Evolutionary conservation across 2,888 invertebrate species (phyloP), one percentile per base, ranked within the genome.

Genomic region (Shargacucullia verbasci): DNA sequence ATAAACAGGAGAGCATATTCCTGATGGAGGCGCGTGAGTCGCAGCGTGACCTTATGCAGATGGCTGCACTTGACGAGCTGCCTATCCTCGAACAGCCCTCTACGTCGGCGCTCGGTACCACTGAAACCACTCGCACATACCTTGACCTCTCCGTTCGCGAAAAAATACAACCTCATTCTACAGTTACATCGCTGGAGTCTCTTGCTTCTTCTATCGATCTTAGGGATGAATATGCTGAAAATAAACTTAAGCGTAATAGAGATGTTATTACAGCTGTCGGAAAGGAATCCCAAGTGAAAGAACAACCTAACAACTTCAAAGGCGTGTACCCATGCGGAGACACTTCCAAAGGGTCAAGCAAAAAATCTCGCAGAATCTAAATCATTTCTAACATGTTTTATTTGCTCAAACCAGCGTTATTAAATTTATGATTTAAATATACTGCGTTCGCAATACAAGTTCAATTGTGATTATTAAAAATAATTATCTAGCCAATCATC

Each of bases 21-120:
- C 89, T 97, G 82, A 90, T 97, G 73, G 97, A 97, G 88, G 97
- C 97, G 25, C 95, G 97, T 71, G 97, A 96, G 81, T 96, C 95
- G 59, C 96, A 97, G 80, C 95, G 95, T 63, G 95, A 95, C 14
- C 76, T 96, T 37, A 94, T 96, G 82, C 84, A 82, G 44, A 76
- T 81, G 57, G 85, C 90, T 4, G 87, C 87, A 12, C 59, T 85
- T 29, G 88, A 89, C 9, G 83, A 82, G 20, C 54, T 69, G 20
- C 76, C 74, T 15, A 4, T 20, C 20, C 59, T 77, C 0, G 39
- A 70, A 12, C 66, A 44, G 27, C 46, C 66, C 12, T 54, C 55
- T 11, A 56, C 62, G 1, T 49, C 66, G n/a, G 20, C 35, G 9
- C 38, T 12, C 20, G 29, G 6, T 43, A 15, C 13, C 9, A 25